These are phyloP conservation scores for Agapostemon virescens DNA, from an alignment of 2,888 invertebrate genomes.

Conservation along the genomic window DNA sequence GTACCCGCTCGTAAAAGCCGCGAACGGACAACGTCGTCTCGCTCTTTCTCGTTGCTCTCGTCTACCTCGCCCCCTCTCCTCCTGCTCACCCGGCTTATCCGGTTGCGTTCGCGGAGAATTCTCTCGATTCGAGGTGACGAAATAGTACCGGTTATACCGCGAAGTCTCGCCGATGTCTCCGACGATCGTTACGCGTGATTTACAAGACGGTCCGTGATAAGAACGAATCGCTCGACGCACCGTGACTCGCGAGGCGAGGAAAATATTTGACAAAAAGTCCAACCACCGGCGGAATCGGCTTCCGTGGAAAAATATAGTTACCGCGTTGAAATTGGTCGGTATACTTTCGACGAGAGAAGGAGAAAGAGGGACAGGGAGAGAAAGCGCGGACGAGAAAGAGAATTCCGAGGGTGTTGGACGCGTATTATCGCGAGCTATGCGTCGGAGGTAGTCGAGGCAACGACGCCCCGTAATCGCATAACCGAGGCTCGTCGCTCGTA, in stretches of 20 bases:
- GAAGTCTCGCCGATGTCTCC: slow-evolving; percentile 9
- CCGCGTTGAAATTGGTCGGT: too few relatives aligned
- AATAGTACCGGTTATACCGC: slow-evolving; percentile 50
- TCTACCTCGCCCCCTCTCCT: background rate
- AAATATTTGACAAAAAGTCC: background rate
- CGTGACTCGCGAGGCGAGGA: slow-evolving; percentile 36
- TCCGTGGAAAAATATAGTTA: background rate
- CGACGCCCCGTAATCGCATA: slow-evolving; percentile 19
- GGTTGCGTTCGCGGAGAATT: background rate
- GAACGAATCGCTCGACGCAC: slow-evolving; percentile 35
- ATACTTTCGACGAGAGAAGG: too few relatives aligned
- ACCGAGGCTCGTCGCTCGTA: slow-evolving; percentile 35
- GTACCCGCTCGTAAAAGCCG: slow-evolving; percentile 54
- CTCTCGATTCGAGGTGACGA: slow-evolving; percentile 54
- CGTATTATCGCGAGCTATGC: too few relatives aligned
- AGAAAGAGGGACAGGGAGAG: too few relatives aligned
- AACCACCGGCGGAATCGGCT: background rate
- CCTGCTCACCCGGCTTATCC: background rate
- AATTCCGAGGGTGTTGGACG: too few relatives aligned
- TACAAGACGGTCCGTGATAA: slow-evolving; percentile 29
- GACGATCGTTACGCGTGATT: slow-evolving; percentile 24
- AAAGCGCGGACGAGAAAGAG: too few relatives aligned
- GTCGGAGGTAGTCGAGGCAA: too few relatives aligned
- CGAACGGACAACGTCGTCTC: slow-evolving; percentile 34
- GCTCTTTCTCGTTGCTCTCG: slow-evolving; percentile 28